These are phyloP conservation scores for Hapalemur alaotrensis DNA, from an alignment of 2,797 vertebrate species.

Conservation along the genomic window DNA sequence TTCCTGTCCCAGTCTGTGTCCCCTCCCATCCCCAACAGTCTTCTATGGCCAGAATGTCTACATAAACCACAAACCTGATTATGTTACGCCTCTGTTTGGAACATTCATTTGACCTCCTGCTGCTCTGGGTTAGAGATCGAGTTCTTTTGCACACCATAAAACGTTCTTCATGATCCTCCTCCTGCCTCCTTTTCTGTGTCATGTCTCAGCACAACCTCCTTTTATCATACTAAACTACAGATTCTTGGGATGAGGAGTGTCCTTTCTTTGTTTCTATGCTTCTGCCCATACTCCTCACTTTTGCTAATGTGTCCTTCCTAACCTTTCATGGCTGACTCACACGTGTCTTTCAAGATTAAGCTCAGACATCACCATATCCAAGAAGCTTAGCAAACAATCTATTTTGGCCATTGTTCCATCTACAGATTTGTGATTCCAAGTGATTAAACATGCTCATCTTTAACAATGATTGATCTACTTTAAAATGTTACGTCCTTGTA, in stretches of 20 bases:
- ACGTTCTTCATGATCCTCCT: neutral
- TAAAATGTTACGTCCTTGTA: neutral
- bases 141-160: neutral
- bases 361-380: neutral
- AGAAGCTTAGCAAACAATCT: slow-evolving; percentile 5
- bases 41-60: neutral
- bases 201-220: neutral
- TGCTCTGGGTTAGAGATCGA: neutral
- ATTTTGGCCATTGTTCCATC: neutral
- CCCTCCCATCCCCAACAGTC: neutral
- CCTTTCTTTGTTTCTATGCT: neutral
- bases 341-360: neutral
- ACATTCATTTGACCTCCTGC: neutral
- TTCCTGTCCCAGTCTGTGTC: neutral
- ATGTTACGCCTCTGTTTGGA: neutral
- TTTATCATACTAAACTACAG: neutral
- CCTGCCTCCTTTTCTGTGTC: neutral
- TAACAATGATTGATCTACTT: neutral
- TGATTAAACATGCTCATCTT: neutral
- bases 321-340: neutral
- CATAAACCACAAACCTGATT: neutral
- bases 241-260: neutral
- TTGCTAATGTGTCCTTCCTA: neutral
- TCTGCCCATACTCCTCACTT: neutral
- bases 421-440: neutral